Conservation (phyloP, 2,797 vertebrate species). For the Mycteria americana region DNA sequence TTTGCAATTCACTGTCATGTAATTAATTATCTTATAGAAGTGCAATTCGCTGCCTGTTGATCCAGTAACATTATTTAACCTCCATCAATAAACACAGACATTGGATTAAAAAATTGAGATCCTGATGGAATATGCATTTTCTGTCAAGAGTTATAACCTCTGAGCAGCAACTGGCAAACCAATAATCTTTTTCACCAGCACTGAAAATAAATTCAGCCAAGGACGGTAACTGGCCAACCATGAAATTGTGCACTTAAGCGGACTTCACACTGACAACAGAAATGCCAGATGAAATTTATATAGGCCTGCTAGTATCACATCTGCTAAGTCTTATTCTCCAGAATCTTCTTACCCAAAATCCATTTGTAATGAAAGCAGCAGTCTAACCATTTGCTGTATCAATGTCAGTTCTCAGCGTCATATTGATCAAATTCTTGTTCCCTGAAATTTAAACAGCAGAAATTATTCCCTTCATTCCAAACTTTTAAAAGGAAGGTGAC, state of each 20-base stretch:
- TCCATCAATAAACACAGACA: slow-evolving; percentile 6
- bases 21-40: not conserved
- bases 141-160: slow-evolving; percentile 51
- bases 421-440: slow-evolving; percentile 21
- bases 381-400: slow-evolving; percentile 42
- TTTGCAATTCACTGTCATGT: not conserved
- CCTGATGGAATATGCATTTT: slow-evolving; percentile 46
- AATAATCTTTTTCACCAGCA: slow-evolving; percentile 68
- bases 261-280: slow-evolving; percentile 77
- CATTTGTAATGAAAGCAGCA: slow-evolving; percentile 43
- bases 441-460: not conserved
- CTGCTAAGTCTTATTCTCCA: slow-evolving; percentile 70
- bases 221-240: slow-evolving; percentile 74
- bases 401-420: not conserved
- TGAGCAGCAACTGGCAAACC: slow-evolving; percentile 54
- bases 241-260: slow-evolving; percentile 86
- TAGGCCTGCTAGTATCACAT: slow-evolving; percentile 70
- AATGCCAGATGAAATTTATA: slow-evolving; percentile 78
- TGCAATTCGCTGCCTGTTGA: not conserved
- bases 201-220: slow-evolving; percentile 79
- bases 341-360: slow-evolving; percentile 63
- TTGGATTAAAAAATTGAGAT: slow-evolving; percentile 18
- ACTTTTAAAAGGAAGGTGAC: not conserved
- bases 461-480: not conserved
- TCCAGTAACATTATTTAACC: not conserved